Evolutionary conservation across 1,140 invertebrate genomes (phyloP), one percentile per base, ranked within the genome.

Genomic region (Sesamia nonagrioides): DNA sequence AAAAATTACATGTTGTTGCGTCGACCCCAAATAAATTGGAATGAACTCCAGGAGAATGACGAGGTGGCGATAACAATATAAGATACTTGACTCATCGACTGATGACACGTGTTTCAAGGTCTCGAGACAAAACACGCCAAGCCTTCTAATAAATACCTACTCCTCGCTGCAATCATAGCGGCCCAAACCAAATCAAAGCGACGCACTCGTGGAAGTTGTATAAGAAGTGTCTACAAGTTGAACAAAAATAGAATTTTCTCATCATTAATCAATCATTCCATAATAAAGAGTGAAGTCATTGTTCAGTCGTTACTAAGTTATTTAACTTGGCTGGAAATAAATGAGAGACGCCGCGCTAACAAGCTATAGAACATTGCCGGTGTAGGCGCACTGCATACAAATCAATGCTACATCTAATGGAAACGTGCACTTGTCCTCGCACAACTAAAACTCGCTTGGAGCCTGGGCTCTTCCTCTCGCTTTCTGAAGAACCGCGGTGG

Each of bases 391-490:
- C 76, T 81, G 84, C 74, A 80, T 79, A 82, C 63, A 79, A 85
- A 80, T 83, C 77, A 82, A 85, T 82, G 78, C 33, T 78, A 87
- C 50, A 21, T 2, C 11, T 87, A 88, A 84, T 89, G 81, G 83
- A 90, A 84, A 85, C 82, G 87, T 89, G 84, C 84, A 84, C 84
- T 89, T 92, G 89, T 91, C 92, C 91, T 93, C 92, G 91, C 80
- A 84, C 86, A 92, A 89, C 86, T 87, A 90, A 91, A 94, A 94
- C 92, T 88, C 71, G 91, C 91, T 93, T 86, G 82, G 87, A 86
- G 85, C 85, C 82, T 88, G 88, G 73, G 84, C 83, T 93, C 89
- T 91, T 94, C 92, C 93, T 94, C 93, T 94, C 93, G 90, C 92
- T 92, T 93, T 92, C 87, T 82, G 90, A 89, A 88, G 88, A 87